Evolutionary conservation across 1,140 invertebrate species (phyloP), one percentile per base, ranked within the genome.

Genomic region (Zaprionus camerounensis): DNA sequence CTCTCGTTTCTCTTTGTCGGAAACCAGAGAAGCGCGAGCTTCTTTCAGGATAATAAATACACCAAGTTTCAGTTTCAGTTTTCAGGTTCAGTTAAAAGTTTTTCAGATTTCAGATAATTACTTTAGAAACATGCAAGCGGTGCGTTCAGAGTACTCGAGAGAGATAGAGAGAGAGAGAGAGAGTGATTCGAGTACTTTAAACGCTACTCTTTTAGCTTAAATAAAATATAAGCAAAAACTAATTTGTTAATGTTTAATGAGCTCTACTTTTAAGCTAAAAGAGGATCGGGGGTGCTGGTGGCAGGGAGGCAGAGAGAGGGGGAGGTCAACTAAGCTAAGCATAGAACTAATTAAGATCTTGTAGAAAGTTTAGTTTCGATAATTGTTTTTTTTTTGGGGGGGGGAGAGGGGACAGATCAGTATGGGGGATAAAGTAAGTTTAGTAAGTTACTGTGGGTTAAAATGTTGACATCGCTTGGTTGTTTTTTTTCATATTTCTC

Each of bases 381-480:
- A 58, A 63, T 76, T 65, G 56, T 71, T 67, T 34, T 13, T 1
- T n/a, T 34, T 20, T 20, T 20, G n/a, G 20, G 66, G 26, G 44
- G 6, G 9, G 26, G 31, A 12, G 46, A 20, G 53, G 4, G 46
- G 13, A 28, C 36, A 4, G 53, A 24, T 31, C 24, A 67, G 63
- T 41, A 20, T 66, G 69, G 75, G 69, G 63, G 38, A 62, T 44
- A 59, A 61, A 64, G 58, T 72, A 61, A 64, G 58, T 72, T 77
- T 24, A 61, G 80, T 77, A 38, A 61, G 80, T 82, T 64, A 9
- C 69, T 83, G 81, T 88, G 82, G 84, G 76, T 70, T 86, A 92
- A 92, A 92, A 92, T 92, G 91, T 92, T 92, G 91, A 92, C 91
- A 92, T 92, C 91, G 91, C 91, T 92, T 92, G 87, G 66, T 80